Percentiles rank a stretch among this genome's conserved stretches.
These are phyloP conservation scores for Galemys pyrenaicus DNA, from an alignment of 2,113 vertebrate species.

Conservation along the genomic window DNA sequence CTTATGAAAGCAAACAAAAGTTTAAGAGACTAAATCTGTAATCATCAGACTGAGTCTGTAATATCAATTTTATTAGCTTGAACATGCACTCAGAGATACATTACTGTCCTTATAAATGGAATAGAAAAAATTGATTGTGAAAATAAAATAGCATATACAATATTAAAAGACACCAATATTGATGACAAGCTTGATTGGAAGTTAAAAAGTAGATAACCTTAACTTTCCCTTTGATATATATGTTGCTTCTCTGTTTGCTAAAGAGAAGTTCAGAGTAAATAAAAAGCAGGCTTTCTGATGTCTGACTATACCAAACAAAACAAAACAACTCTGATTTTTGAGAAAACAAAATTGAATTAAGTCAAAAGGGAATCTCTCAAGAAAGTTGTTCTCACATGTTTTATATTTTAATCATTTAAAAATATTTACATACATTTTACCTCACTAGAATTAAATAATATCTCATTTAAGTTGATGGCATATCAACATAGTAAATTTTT, in stretches of 20 bases:
- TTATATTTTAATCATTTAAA: not conserved
- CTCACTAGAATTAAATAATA: not conserved
- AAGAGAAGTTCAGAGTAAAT: not conserved
- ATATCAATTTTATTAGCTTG: not conserved
- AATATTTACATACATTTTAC: not conserved
- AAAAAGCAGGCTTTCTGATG: not conserved
- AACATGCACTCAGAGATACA: not conserved
- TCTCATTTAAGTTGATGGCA: not conserved
- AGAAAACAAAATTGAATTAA: not conserved
- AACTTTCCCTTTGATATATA: not conserved
- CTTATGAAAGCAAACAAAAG: constrained; percentile 33
- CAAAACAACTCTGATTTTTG: not conserved
- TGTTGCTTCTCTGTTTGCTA: not conserved
- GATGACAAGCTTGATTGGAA: not conserved
- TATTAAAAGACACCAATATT: not conserved
- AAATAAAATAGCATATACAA: not conserved
- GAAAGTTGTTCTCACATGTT: not conserved
- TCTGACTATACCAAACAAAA: not conserved
- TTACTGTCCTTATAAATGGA: not conserved
- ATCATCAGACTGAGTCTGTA: not conserved
- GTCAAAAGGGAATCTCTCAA: not conserved
- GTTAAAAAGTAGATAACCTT: not conserved
- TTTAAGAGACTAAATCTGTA: constrained; percentile 22
- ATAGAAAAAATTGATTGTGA: not conserved
- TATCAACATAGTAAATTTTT: not conserved